phyloP scores from a whole-genome alignment of 2,113 vertebrate genomes.

The Limnothrissa miodon region DNA sequence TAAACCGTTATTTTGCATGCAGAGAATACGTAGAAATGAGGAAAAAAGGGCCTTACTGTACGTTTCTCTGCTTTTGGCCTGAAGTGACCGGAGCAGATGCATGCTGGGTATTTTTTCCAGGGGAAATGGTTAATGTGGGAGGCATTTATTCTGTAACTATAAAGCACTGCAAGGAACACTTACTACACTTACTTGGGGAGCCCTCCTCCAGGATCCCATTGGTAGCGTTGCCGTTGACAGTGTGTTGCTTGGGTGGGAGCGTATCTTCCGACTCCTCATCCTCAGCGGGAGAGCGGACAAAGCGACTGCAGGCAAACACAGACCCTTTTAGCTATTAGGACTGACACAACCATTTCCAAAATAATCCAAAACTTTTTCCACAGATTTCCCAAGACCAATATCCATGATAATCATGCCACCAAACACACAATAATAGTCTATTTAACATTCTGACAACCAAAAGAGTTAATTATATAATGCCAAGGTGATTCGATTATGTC shows the following conservation, averaged over 20 bases:
- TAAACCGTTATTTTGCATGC: background rate
- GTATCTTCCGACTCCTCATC: conserved; percentile 84
- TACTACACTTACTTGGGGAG: conserved; percentile 88
- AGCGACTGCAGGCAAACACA: conserved; percentile 60
- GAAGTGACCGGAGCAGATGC: too few species aligned
- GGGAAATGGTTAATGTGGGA: too few species aligned
- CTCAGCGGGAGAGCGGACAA: conserved; percentile 65
- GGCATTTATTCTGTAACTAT: too few species aligned
- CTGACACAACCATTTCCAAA: background rate
- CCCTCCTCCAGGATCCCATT: conserved; percentile 94
- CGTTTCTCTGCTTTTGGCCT: too few species aligned
- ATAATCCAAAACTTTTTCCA: background rate
- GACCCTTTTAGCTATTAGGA: background rate
- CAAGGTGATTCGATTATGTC: background rate
- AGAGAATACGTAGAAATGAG: too few species aligned
- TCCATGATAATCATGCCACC: background rate
- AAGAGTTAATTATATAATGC: background rate
- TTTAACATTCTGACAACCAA: background rate
- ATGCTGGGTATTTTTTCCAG: too few species aligned
- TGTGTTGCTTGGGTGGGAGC: conserved; percentile 81
- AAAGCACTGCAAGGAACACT: too few species aligned
- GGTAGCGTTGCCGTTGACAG: conserved; percentile 89
- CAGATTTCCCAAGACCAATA: background rate
- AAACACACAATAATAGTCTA: background rate
- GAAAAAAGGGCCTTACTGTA: too few species aligned